Evolutionary conservation across 2,888 invertebrate species (phyloP).

Genomic region (Nomada ferruginata): DNA sequence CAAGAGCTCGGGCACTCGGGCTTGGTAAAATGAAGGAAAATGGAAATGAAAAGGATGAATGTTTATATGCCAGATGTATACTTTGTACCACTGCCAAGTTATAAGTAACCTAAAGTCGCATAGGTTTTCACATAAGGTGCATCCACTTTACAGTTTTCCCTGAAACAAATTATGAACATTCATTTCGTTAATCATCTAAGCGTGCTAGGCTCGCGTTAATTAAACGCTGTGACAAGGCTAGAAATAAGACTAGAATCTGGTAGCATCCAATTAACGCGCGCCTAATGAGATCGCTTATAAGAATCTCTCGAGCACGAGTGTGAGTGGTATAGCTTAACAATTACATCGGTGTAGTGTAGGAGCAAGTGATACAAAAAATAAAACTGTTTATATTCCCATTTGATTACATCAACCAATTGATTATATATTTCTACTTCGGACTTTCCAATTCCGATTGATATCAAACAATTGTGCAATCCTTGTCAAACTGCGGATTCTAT

Average conservation of each 20-base stretch:
- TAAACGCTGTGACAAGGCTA: neutral
- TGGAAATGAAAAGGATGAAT: constrained; percentile 73
- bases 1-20: constrained; percentile 70
- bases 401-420: neutral
- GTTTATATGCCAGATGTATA: constrained; percentile 74
- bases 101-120: constrained; percentile 96
- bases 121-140: constrained; percentile 97
- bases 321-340: neutral
- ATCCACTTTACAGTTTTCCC: constrained; percentile 94
- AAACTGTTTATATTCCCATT: neutral
- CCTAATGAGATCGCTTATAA: neutral
- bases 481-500: neutral
- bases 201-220: neutral
- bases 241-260: too few relatives aligned
- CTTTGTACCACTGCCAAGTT: constrained; percentile 84
- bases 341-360: neutral
- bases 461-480: too few relatives aligned
- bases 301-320: neutral
- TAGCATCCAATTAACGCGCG: neutral
- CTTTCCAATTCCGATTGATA: too few relatives aligned
- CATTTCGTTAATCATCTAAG: constrained; percentile 22
- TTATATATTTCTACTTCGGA: neutral
- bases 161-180: constrained; percentile 84
- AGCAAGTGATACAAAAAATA: neutral
- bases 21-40: constrained; percentile 67